Evolutionary conservation across 2,113 vertebrate species (phyloP).

Genomic region (Collichthys lucidus): DNA sequence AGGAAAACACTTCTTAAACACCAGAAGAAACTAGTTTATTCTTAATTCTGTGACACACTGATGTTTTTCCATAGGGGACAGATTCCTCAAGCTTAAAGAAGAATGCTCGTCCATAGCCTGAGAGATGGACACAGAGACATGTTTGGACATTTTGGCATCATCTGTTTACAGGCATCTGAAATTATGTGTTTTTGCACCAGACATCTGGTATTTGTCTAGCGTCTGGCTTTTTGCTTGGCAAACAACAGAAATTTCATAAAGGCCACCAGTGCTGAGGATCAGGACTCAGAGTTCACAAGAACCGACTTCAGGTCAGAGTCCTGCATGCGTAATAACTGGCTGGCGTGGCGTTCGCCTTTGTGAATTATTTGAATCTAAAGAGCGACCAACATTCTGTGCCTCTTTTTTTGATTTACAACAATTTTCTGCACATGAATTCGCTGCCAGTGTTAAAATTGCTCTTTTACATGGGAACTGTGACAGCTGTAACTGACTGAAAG

Average conservation of each 20-base stretch:
- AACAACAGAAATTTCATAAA: slow-evolving; percentile 24
- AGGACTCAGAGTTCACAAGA: neutral
- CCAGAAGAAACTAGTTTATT: neutral
- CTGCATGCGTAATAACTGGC: neutral
- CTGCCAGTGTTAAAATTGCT: neutral
- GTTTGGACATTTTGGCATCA: neutral
- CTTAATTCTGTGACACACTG: neutral
- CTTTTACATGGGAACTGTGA: neutral
- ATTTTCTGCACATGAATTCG: neutral
- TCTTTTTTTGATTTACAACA: neutral
- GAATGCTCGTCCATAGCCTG: neutral
- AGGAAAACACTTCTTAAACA: neutral
- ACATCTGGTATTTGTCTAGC: slow-evolving; percentile 26
- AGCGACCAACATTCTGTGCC: neutral
- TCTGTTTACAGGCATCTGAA: slow-evolving; percentile 12
- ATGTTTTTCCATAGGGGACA: neutral
- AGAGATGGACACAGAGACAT: neutral
- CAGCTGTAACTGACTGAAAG: neutral
- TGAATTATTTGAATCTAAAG: neutral
- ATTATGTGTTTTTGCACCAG: slow-evolving; percentile 2
- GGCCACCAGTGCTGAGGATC: neutral
- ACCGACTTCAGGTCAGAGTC: neutral
- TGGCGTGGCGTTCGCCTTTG: neutral
- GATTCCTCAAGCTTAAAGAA: neutral
- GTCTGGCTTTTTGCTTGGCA: slow-evolving; percentile 16